Evolutionary conservation across 2,797 vertebrate genomes (phyloP).

Genomic region (Acipenser transmontanus): DNA sequence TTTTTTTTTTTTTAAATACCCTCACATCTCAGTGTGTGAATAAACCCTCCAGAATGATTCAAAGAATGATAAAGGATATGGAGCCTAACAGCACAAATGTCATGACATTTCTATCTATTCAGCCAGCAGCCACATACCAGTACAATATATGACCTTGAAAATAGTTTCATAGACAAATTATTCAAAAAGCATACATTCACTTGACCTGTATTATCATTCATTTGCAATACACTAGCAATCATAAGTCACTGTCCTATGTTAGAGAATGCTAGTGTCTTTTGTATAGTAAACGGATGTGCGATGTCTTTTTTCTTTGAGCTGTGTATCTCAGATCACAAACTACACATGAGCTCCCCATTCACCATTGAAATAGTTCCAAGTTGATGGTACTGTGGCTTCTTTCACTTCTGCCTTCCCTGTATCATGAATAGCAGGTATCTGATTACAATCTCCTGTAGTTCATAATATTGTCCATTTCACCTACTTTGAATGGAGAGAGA

Average conservation of each 20-base stretch:
- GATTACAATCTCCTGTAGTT: constrained; percentile 9
- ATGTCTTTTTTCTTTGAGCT: not conserved
- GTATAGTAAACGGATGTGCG: constrained; percentile 8
- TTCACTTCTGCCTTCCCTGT: not conserved
- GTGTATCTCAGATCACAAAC: not conserved
- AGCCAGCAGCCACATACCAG: too few species aligned
- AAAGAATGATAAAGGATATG: too few species aligned
- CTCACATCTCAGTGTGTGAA: too few species aligned
- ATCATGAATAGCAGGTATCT: constrained; percentile 10
- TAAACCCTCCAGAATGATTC: too few species aligned
- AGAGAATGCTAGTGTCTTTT: constrained; percentile 1
- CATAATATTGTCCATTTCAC: constrained; percentile 17
- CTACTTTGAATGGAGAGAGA: constrained; percentile 7
- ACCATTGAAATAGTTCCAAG: constrained; percentile 4
- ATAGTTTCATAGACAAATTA: too few species aligned
- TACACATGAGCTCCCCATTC: not conserved
- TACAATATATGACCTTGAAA: too few species aligned
- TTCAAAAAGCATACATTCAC: too few species aligned
- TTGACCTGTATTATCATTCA: too few species aligned
- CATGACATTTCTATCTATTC: too few species aligned
- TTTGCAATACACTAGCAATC: not conserved
- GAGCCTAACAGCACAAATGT: too few species aligned
- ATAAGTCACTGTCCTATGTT: constrained; percentile 8
- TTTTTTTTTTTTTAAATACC: too few species aligned
- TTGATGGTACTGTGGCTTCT: constrained; percentile 6